Evolutionary conservation across 2,113 vertebrate species (phyloP).

Genomic region (Shinisaurus crocodilurus): DNA sequence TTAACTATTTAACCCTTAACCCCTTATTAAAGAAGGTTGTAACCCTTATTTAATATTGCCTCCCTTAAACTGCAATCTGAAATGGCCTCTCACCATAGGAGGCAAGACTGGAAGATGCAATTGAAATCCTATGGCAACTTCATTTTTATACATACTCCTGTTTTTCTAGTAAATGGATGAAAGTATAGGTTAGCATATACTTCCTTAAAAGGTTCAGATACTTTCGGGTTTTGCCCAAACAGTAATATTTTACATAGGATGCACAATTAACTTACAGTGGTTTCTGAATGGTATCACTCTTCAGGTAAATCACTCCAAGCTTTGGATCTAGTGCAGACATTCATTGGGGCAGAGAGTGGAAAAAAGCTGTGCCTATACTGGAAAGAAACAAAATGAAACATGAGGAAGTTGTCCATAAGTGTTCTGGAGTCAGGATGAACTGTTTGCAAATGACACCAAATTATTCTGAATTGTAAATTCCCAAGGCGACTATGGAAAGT

Average conservation of each 20-base stretch:
- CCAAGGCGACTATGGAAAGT: neutral
- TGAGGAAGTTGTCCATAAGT: slow-evolving; percentile 23
- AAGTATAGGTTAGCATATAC: slow-evolving; percentile 46
- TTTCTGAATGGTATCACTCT: slow-evolving; percentile 83
- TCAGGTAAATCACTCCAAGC: slow-evolving; percentile 85
- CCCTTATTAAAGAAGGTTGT: neutral
- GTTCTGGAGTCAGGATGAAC: neutral
- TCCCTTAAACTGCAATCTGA: neutral
- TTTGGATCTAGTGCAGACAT: slow-evolving; percentile 84
- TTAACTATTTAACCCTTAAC: neutral
- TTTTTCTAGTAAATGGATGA: slow-evolving; percentile 46
- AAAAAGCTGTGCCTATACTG: slow-evolving; percentile 78
- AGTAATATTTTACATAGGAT: slow-evolving; percentile 66
- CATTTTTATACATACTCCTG: slow-evolving; percentile 52
- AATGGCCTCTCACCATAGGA: neutral
- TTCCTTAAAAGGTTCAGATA: slow-evolving; percentile 44
- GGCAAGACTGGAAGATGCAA: neutral
- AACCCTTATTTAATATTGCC: neutral
- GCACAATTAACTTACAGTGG: slow-evolving; percentile 82
- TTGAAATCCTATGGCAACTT: slow-evolving; percentile 47
- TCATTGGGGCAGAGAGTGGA: slow-evolving; percentile 84
- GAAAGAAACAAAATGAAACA: slow-evolving; percentile 68
- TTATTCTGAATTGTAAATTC: neutral
- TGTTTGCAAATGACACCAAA: neutral
- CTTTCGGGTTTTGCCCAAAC: slow-evolving; percentile 27